Base-by-base conservation (phyloP, 2,888 invertebrate species). In the Drosophila robusta region DNA sequence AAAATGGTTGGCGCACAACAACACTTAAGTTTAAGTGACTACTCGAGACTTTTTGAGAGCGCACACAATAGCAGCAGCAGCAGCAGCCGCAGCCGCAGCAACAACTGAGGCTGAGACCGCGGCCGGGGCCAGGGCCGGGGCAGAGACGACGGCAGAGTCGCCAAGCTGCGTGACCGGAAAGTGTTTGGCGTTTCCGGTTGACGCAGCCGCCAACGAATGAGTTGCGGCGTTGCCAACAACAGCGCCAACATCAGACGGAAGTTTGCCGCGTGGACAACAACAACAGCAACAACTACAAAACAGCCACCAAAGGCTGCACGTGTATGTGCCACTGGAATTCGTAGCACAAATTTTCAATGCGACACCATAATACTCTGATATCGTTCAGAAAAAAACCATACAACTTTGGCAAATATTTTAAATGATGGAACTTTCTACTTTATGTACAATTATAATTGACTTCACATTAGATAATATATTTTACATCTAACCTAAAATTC, bases 91-190 rank as follows among this genome's bases (percentile, higher is more conserved):
- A 44, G 24, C 38, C 26, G 9, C 36, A 46, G 18, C 34, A 54
- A 46, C 54, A 57, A 49, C 47, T 46, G 58, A 26, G 24, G 38
- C 42, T 22, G 42, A 4, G 22, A 26, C 36, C 16, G 29, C 24
- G 7, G 14, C 46, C 12, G 34, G 22, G 36, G 18, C 61, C 16
- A 34, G 22, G n/a, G 34, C 16, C 26, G 26, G 7, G 66, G 36
- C 36, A 44, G 46, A 32, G 16, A 32, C 38, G 16, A 16, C 38
- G 49, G 62, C 32, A 16, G 63, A 64, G 71, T 49, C 45, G 62
- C 50, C 66, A 58, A 74, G 69, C 74, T 82, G 86, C 84, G 86
- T 84, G 84, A 85, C 84, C 84, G 84, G 82, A 84, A 86, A 85
- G 74, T 85, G 84, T 86, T 82, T 80, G 81, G 74, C 70, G 62